Percentiles rank a stretch among this genome's conserved stretches.
These are phyloP conservation scores for Bombyx mandarina DNA, from an alignment of 1,140 invertebrate genomes.

Conservation along the genomic window DNA sequence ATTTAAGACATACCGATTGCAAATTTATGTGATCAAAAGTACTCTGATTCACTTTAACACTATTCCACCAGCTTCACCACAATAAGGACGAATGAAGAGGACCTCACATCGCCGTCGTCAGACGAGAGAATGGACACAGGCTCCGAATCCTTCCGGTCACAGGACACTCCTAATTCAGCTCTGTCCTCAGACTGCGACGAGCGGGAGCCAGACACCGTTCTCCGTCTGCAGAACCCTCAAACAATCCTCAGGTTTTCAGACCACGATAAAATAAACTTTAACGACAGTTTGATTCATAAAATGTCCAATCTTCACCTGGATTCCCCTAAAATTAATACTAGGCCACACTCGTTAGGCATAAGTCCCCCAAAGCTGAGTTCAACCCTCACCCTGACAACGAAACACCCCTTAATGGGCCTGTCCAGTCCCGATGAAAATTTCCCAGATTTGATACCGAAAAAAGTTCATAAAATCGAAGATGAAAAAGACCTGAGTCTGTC, in stretches of 20 bases:
- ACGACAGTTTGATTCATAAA: conserved; percentile 36
- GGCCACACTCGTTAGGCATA: conserved; percentile 34
- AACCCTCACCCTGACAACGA: conserved; percentile 42
- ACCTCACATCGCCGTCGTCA: conserved; percentile 49
- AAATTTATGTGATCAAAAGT: too few species aligned
- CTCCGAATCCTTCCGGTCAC: conserved; percentile 40
- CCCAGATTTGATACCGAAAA: conserved; percentile 51
- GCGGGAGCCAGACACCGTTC: conserved; percentile 19
- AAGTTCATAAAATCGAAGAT: conserved; percentile 30
- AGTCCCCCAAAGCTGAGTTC: conserved; percentile 43
- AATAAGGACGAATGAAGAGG: conserved; percentile 34
- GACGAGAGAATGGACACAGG: conserved; percentile 60
- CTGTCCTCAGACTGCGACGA: conserved; percentile 42
- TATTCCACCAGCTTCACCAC: conserved; percentile 34
- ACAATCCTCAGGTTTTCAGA: conserved; percentile 9
- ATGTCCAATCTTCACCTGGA: conserved; percentile 37
- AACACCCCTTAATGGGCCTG: conserved; percentile 50
- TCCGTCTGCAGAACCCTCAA: conserved; percentile 8
- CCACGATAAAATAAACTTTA: conserved; percentile 9
- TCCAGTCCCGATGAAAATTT: conserved; percentile 52
- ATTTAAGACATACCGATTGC: too few species aligned
- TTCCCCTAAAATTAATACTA: conserved; percentile 21
- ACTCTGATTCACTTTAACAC: not conserved
- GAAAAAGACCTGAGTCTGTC: conserved; percentile 52
- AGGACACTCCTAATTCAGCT: conserved; percentile 45